Percentiles rank a stretch among this genome's conserved stretches.
phyloP scores from a whole-genome alignment of 2,113 vertebrate genomes.

The Cavia porcellus region DNA sequence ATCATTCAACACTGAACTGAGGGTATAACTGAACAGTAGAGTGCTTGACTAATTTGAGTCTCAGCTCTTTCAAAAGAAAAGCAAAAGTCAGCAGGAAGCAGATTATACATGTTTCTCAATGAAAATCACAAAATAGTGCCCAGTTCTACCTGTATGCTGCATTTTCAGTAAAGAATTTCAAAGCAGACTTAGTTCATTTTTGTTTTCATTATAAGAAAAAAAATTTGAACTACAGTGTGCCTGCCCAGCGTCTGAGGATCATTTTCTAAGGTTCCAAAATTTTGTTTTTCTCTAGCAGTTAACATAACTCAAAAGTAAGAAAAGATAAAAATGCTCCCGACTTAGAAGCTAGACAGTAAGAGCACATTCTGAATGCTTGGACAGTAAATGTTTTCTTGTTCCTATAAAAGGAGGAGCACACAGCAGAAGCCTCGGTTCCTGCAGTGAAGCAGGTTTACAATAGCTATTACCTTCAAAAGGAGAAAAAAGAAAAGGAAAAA shows the following conservation, averaged over 20 bases:
- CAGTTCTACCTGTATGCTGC: not conserved
- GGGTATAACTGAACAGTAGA: not conserved
- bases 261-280: conserved; percentile 6
- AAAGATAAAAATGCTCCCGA: conserved; percentile 9
- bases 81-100: not conserved
- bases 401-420: not conserved
- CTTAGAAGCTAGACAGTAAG: conserved; percentile 15
- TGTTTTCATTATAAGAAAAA: conserved; percentile 29
- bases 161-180: conserved; percentile 50
- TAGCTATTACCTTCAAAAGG: conserved; percentile 56
- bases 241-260: not conserved
- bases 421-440: conserved; percentile 1
- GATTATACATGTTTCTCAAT: not conserved
- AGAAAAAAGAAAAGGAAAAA: not conserved
- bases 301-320: conserved; percentile 1
- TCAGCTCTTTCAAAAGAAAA: not conserved
- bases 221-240: not conserved
- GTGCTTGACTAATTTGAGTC: not conserved
- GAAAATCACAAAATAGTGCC: not conserved
- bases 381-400: conserved; percentile 34
- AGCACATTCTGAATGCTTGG: conserved; percentile 53
- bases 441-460: conserved; percentile 48
- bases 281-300: conserved; percentile 1
- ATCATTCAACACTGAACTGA: not conserved
- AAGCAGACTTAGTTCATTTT: not conserved